Evolutionary conservation across 2,888 invertebrate genomes (phyloP), one percentile per base, ranked within the genome.

Genomic region (Reticulitermes lucifugus): DNA sequence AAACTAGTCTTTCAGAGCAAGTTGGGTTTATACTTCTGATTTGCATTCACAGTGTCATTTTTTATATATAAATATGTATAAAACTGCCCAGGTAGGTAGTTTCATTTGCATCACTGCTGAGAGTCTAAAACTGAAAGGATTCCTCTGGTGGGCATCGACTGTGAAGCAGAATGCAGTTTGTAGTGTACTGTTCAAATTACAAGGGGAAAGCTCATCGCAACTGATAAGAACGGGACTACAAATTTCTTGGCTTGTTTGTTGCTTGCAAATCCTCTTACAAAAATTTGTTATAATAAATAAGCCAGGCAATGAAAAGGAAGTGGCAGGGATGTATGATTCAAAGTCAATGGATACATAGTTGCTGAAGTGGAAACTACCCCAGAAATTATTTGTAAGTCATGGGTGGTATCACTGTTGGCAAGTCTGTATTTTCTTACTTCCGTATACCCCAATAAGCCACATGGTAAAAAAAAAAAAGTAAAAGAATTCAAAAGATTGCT

Each of bases 1-100:
- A 82, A 81, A 81, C 85, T 85, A 85, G 85, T 85, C 85, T 85
- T 85, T 85, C 85, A 82, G 73, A 81, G 81, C 85, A 85, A 85
- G 81, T 85, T 84, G 85, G 77, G 82, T 84, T 85, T 82, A 71
- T 60, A 82, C 71, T 85, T 85, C 75, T 85, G 29, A 81, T 85
- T 75, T 85, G 85, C 85, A 81, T 85, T 81, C 71, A 71, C 43
- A 43, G n/a, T 73, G 25, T 73, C 21, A 46, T 77, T 77, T 77
- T 77, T 43, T 77, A 77, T 77, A 83, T 83, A 46, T 71, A 83
- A 21, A 71, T 46, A 59, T 79, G 46, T 75, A 55, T 75, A 75
- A 12, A 75, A 77, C 59, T 60, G n/a, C 55, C 65, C 25, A 83
- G 59, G 2, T n/a, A 70, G 7, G 65, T 12, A 46, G 10, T 9